Conservation (phyloP, 2,888 invertebrate genomes). For the Cantharis flavilabris region DNA sequence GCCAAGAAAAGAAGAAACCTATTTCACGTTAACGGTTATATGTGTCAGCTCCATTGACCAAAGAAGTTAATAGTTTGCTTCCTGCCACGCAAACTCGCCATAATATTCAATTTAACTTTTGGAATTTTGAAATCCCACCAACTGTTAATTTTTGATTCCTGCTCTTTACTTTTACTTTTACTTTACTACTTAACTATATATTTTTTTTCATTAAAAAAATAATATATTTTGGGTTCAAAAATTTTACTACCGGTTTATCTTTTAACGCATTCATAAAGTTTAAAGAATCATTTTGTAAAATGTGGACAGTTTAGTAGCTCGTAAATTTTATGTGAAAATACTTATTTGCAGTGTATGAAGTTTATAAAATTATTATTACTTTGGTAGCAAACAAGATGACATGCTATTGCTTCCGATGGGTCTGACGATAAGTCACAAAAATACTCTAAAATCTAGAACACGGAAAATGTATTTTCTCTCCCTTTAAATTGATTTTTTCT, state of each 20-base stretch:
- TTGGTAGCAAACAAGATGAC: neutral
- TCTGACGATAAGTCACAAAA: neutral
- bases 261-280: neutral
- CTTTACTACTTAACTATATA: too few relatives aligned
- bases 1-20: constrained; percentile 19
- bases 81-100: neutral
- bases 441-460: neutral
- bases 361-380: neutral
- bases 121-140: neutral
- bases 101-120: neutral
- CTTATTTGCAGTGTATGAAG: neutral
- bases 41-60: constrained; percentile 34
- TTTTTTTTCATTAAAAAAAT: too few relatives aligned
- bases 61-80: constrained; percentile 21
- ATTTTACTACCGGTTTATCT: neutral
- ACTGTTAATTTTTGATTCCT: too few relatives aligned
- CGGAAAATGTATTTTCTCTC: neutral
- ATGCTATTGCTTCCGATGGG: neutral
- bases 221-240: neutral
- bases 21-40: constrained; percentile 34
- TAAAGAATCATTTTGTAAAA: neutral
- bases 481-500: neutral
- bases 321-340: neutral
- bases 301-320: neutral
- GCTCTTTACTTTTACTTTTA: too few relatives aligned